Base-by-base conservation (phyloP, 1,140 invertebrate species). In the Parasteatoda tepidariorum region DNA sequence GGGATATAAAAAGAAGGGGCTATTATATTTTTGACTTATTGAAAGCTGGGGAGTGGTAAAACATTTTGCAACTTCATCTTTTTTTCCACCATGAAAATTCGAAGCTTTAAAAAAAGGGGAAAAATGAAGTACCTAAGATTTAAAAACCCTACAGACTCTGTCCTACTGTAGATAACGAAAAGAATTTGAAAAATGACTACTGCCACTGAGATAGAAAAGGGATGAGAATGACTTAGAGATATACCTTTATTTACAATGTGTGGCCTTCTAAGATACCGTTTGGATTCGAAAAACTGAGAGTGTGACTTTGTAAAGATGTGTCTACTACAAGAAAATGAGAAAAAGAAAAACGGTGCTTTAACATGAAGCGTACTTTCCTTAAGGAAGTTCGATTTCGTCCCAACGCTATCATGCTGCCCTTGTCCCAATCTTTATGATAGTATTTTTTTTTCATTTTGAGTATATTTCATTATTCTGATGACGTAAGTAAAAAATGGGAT, bases 71-170 rank as follows among this genome's bases (percentile, higher is more conserved):
- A 70, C 28, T 71, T 55, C 48, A 30, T n/a, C 38, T 33, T 71
- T 71, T 71, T 71, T 30, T 55, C n/a, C n/a, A n/a, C n/a, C n/a
- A n/a, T n/a, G n/a, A n/a, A n/a, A n/a, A n/a, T n/a, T n/a, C n/a
- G n/a, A n/a, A 30, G 41, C 28, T 28, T 18, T 13, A 70, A 55
- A 57, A 30, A 71, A 55, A 41, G 26, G 28, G 34, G 24, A 55
- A 71, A 38, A 71, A 26, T 55, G 28, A 71, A 31, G n/a, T 41
- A 33, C 57, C 48, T 13, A 57, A 34, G 68, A 71, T 71, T 71
- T 71, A 55, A 71, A 71, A 28, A 71, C 48, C 68, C 68, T n/a
- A 71, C 68, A 71, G 54, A 48, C n/a, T 41, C 68, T 18, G 48
- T 15, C 24, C 48, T 48, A 57, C 54, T 71, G 41, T 48, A 55